phyloP scores from a whole-genome alignment of 1,140 invertebrate genomes.

The Agrilus planipennis region DNA sequence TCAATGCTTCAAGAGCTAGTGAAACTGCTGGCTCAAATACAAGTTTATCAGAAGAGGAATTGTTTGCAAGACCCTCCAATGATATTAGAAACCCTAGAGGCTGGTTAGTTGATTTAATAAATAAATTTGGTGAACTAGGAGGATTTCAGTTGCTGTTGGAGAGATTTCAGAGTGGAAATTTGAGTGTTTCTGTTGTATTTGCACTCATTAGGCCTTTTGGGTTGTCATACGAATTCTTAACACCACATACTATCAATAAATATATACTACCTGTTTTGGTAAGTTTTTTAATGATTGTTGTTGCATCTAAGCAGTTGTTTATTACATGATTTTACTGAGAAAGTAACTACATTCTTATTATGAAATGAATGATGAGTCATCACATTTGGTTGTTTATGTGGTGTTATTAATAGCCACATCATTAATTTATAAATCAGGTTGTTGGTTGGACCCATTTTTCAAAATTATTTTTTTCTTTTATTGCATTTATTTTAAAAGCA shows the following conservation, averaged over 20 bases:
- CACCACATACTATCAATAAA: conserved; percentile 78
- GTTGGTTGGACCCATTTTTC: too few relatives aligned
- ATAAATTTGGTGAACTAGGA: conserved; percentile 78
- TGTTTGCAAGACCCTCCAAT: conserved; percentile 68
- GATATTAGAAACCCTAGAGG: conserved; percentile 70
- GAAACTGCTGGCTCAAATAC: conserved; percentile 58
- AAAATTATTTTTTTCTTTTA: too few relatives aligned
- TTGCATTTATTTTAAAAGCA: too few relatives aligned
- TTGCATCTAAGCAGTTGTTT: too few relatives aligned
- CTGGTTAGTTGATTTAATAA: conserved; percentile 93
- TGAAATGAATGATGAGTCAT: too few relatives aligned
- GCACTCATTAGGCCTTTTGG: conserved; percentile 84
- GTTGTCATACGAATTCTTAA: conserved; percentile 83
- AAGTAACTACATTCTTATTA: too few relatives aligned
- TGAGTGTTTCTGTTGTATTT: conserved; percentile 70
- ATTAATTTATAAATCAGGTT: too few relatives aligned
- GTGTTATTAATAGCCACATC: too few relatives aligned
- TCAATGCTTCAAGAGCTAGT: conserved; percentile 71
- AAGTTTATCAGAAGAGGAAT: conserved; percentile 55
- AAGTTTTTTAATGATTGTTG: too few relatives aligned
- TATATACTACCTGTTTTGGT: conserved; percentile 90
- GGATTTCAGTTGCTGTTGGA: conserved; percentile 83
- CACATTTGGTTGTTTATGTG: too few relatives aligned
- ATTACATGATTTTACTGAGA: too few relatives aligned
- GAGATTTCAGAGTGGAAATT: conserved; percentile 65